These are phyloP conservation scores for Anarhynchus alexandrinus DNA, from an alignment of 2,113 vertebrate species.

Conservation along the genomic window DNA sequence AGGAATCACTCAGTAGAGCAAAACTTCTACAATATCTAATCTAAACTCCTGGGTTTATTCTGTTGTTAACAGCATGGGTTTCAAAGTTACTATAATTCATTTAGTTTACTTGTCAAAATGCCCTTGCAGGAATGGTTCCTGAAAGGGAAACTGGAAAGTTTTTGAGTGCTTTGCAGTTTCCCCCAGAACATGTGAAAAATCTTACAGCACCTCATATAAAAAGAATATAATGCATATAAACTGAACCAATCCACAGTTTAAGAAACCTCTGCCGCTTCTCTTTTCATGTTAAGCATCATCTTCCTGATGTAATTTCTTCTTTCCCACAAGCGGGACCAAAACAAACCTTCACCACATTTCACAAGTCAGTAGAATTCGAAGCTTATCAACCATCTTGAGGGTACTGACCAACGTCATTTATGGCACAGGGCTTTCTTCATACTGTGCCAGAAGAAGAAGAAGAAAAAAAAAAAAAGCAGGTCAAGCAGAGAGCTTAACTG, in stretches of 20 bases:
- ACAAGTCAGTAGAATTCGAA: neutral
- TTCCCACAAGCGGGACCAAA: neutral
- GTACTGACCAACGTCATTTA: neutral
- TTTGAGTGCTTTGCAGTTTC: neutral
- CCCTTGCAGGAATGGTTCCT: neutral
- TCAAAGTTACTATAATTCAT: neutral
- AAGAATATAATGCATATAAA: neutral
- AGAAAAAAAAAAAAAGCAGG: neutral
- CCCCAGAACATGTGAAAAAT: neutral
- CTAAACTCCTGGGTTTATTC: neutral
- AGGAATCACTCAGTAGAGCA: neutral
- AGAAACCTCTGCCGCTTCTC: neutral
- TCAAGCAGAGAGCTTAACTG: neutral
- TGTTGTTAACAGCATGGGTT: neutral
- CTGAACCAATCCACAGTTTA: neutral
- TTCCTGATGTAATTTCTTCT: conserved; percentile 11
- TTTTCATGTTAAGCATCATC: neutral
- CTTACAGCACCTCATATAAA: neutral
- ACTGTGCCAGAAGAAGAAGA: neutral
- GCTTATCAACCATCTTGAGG: neutral
- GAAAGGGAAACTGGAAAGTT: neutral
- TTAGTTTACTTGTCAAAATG: neutral
- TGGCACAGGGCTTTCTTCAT: neutral
- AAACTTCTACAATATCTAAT: neutral
- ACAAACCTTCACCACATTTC: neutral